Evolutionary conservation across 2,113 vertebrate species (phyloP).

Genomic region (Phrynosoma blainvillii): DNA sequence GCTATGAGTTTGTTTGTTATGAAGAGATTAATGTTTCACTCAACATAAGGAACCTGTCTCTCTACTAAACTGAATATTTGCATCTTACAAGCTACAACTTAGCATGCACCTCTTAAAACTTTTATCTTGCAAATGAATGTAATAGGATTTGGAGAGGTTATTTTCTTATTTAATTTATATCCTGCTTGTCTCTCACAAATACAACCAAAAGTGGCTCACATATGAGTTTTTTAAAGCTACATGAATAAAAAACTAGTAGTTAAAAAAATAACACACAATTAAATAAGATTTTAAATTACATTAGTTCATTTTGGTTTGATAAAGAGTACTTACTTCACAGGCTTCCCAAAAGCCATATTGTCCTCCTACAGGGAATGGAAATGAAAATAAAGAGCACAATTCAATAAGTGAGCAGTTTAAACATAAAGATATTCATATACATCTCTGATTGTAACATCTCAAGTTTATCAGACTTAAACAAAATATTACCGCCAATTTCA

Average conservation of each 20-base stretch:
- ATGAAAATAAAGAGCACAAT: background rate
- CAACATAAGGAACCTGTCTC: slow-evolving; percentile 36
- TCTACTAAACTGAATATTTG: background rate
- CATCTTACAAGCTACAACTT: background rate
- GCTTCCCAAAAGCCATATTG: slow-evolving; percentile 97
- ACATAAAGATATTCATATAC: background rate
- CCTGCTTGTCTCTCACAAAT: too few species aligned
- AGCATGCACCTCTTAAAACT: background rate
- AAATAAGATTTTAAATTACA: too few species aligned
- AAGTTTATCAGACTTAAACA: too few species aligned
- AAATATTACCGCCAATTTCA: background rate
- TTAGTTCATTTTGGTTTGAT: background rate
- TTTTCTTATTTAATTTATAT: too few species aligned
- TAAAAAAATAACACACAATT: too few species aligned
- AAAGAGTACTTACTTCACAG: slow-evolving; percentile 90
- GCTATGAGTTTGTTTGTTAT: background rate
- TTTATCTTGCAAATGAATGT: background rate
- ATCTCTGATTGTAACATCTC: background rate
- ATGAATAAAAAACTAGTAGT: too few species aligned
- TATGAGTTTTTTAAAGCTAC: too few species aligned
- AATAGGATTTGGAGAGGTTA: background rate
- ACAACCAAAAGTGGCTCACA: too few species aligned
- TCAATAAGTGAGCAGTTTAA: slow-evolving; percentile 15
- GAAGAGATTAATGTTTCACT: background rate
- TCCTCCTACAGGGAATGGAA: slow-evolving; percentile 83